Evolutionary conservation across 1,140 invertebrate genomes (phyloP), one percentile per base, ranked within the genome.

Genomic region (Eupristina koningsbergeri): DNA sequence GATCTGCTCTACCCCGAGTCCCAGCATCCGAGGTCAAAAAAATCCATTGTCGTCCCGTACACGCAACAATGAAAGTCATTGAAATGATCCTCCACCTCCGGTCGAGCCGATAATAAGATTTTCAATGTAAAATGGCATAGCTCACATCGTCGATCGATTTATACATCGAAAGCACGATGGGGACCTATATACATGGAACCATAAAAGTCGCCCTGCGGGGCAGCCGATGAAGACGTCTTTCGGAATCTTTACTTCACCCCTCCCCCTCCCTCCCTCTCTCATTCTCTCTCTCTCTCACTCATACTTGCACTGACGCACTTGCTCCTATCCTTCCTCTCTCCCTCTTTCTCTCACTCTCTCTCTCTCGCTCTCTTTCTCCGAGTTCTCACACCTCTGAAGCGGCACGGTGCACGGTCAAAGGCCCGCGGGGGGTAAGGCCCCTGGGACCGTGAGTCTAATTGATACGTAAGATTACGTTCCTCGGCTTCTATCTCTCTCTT

Each of bases 401-500:
- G 87, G 89, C 86, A 91, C 91, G 91, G 91, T 90, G 86, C 86
- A 88, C 91, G 91, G 92, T 92, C 91, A 92, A 92, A 92, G 92
- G 91, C 91, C 92, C 91, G 91, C 92, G 91, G 92, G 91, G 92
- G 92, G 91, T 91, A 91, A 90, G 88, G 88, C 89, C 90, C 89
- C 89, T 90, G 89, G 89, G 89, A 91, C 89, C 90, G 89, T 90
- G 90, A 89, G 90, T 90, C 92, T 92, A 92, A 92, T 92, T 92
- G 92, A 92, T 92, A 92, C 92, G 91, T 92, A 92, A 92, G 91
- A 92, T 92, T 92, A 91, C 90, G 89, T 91, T 91, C 88, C 85
- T 74, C 81, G 85, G 84, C 87, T 81, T 84, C 69, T 80, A 50
- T 58, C 69, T 61, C 31, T 78, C 75, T 61, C 71, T n/a, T 71